phyloP scores from a whole-genome alignment of 2,113 vertebrate genomes.

The Aix galericulata region DNA sequence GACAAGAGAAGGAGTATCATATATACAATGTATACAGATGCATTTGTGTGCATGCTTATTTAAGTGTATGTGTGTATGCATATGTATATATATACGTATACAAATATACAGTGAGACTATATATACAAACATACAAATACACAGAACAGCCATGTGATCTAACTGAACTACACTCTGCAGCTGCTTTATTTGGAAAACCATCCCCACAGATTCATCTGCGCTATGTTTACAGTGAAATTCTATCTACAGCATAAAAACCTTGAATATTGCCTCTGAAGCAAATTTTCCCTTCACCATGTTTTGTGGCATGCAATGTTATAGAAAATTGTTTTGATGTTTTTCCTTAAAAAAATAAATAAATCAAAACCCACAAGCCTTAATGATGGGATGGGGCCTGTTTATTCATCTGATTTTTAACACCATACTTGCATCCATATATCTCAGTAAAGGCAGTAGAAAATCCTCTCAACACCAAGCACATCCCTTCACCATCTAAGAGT shows the following conservation, averaged over 20 bases:
- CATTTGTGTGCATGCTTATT: not conserved
- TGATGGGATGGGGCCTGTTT: not conserved
- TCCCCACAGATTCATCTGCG: not conserved
- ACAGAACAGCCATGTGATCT: not conserved
- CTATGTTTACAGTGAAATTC: not conserved
- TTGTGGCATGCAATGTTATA: not conserved
- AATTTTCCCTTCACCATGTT: not conserved
- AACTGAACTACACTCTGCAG: not conserved
- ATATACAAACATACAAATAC: not conserved
- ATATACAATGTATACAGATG: not conserved
- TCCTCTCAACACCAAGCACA: not conserved
- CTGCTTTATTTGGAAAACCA: not conserved
- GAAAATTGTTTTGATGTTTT: not conserved
- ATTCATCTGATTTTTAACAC: not conserved
- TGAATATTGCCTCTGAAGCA: not conserved
- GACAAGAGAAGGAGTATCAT: not conserved
- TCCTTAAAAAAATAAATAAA: not conserved
- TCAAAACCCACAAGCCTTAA: not conserved
- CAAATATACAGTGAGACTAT: not conserved
- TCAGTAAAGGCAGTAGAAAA: not conserved
- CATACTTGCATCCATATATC: not conserved
- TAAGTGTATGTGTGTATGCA: not conserved
- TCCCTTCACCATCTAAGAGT: not conserved
- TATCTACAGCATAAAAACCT: not conserved
- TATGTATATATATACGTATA: not conserved